A percentile compares a stretch with the other conserved stretches of the same genome.
These are phyloP conservation scores for Meteorus cinctellus DNA, from an alignment of 2,888 invertebrate species.

Conservation along the genomic window DNA sequence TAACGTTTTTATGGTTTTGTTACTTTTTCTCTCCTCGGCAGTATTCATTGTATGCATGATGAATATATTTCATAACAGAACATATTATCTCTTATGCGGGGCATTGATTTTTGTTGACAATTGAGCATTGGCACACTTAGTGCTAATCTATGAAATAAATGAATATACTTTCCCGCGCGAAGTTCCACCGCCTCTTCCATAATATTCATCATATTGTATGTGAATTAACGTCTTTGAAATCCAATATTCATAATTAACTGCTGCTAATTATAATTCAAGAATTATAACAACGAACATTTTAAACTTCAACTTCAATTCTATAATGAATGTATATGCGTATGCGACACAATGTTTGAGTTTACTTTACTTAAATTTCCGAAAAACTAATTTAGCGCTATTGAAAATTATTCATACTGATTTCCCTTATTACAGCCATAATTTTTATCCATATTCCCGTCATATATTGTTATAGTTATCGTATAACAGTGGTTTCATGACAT, in stretches of 20 bases:
- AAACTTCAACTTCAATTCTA: background rate
- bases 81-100: constrained; percentile 32
- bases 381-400: constrained; percentile 9
- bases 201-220: background rate
- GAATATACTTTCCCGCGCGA: constrained; percentile 45
- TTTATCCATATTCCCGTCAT: background rate
- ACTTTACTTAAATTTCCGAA: constrained; percentile 14
- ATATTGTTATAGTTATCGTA: background rate
- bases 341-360: background rate
- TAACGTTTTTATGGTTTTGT: constrained; percentile 41
- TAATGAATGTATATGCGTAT: background rate
- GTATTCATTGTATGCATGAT: constrained; percentile 45
- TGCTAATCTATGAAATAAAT: constrained; percentile 48
- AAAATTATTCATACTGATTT: constrained; percentile 19
- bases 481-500: background rate
- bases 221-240: background rate
- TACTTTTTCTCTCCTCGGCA: constrained; percentile 47
- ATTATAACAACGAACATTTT: constrained; percentile 3
- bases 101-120: constrained; percentile 41
- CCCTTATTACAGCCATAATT: constrained; percentile 5
- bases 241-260: background rate
- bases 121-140: constrained; percentile 53
- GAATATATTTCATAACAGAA: constrained; percentile 18
- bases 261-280: constrained; percentile 8
- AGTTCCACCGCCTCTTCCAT: background rate